These are phyloP conservation scores for Sceloporus tristichus DNA, from an alignment of 2,113 vertebrate species.

Conservation along the genomic window DNA sequence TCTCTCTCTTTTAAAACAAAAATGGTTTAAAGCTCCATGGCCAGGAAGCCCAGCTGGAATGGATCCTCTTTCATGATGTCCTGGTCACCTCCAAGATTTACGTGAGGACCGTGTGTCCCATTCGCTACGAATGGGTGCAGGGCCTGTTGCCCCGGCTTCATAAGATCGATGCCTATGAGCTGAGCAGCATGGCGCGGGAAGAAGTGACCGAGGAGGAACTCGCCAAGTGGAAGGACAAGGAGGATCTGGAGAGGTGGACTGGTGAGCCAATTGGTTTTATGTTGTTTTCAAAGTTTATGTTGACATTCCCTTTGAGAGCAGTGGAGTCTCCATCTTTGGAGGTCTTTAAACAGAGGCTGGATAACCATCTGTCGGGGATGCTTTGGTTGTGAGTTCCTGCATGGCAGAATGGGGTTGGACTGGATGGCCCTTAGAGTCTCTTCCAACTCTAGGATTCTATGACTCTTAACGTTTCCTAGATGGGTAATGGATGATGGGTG, in stretches of 20 bases:
- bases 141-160: slow-evolving; percentile 95
- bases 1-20: background rate
- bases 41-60: slow-evolving; percentile 88
- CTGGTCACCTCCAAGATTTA: slow-evolving; percentile 92
- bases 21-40: slow-evolving; percentile 78
- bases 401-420: no score
- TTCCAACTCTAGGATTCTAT: no score
- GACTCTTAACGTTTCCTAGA: no score
- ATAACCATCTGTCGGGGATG: no score
- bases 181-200: slow-evolving; percentile 92
- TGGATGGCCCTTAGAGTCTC: no score
- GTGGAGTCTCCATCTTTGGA: no score
- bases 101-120: slow-evolving; percentile 91
- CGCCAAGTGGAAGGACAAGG: slow-evolving; percentile 84
- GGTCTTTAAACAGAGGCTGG: no score
- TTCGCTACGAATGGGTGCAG: slow-evolving; percentile 95
- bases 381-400: no score
- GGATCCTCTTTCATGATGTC: slow-evolving; percentile 97
- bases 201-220: slow-evolving; percentile 92
- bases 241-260: slow-evolving; percentile 82
- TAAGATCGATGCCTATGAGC: slow-evolving; percentile 90
- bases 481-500: background rate
- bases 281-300: background rate
- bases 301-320: no score
- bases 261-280: slow-evolving; percentile 74